phyloP scores from a whole-genome alignment of 2,888 invertebrate species.

The Arrhopalites spinosus region DNA sequence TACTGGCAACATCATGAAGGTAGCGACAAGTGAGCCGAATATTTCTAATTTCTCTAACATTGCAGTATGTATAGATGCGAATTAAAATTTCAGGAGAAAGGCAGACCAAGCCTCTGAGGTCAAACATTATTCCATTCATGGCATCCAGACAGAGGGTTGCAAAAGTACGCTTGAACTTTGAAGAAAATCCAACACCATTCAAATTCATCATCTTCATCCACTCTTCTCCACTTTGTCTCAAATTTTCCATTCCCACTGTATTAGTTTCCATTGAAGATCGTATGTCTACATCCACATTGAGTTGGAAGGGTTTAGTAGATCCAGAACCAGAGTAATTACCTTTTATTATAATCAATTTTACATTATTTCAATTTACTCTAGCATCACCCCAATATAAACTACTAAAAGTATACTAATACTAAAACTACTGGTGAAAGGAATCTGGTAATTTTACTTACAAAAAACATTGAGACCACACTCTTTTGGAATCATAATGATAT shows the following conservation, averaged over 20 bases:
- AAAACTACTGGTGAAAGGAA: neutral
- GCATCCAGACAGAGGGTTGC: conserved; percentile 24
- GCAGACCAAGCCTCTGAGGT: conserved; percentile 22
- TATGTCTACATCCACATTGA: conserved; percentile 13
- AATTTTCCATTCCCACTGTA: conserved; percentile 3
- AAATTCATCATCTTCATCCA: conserved; percentile 35
- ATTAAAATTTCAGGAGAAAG: conserved; percentile 31
- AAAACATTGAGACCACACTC: conserved; percentile 12
- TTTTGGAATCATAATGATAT: conserved; percentile 20
- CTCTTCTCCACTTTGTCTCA: conserved; percentile 4
- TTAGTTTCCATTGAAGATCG: conserved; percentile 13
- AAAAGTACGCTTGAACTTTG: conserved; percentile 24
- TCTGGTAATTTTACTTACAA: conserved; percentile 20
- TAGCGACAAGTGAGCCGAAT: conserved; percentile 28
- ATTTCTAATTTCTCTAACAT: conserved; percentile 23
- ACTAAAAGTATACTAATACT: too few relatives aligned
- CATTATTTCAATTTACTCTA: too few relatives aligned
- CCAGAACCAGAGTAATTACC: conserved; percentile 27
- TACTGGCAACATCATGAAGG: conserved; percentile 29
- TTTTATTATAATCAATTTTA: neutral
- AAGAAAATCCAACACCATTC: conserved; percentile 24
- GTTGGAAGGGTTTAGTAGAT: conserved; percentile 15
- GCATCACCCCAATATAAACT: too few relatives aligned
- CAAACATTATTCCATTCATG: conserved; percentile 36
- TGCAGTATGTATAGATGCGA: conserved; percentile 16